These are phyloP conservation scores for Heliconius hewitsoni DNA, from an alignment of 1,140 invertebrate genomes.

Conservation along the genomic window DNA sequence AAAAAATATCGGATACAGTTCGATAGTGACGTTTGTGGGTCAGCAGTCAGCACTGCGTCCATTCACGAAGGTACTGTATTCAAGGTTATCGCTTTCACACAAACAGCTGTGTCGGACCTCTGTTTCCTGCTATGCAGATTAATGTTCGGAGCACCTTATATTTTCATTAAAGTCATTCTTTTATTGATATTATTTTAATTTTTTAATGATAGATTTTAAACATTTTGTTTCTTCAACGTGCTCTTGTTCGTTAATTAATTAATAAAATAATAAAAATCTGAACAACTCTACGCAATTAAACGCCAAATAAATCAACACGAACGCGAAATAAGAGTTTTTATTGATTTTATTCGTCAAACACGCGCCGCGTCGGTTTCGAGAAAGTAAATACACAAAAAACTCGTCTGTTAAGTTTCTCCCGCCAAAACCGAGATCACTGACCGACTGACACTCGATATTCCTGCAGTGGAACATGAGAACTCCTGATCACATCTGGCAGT, in stretches of 20 bases:
- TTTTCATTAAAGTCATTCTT: background rate
- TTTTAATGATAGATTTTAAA: background rate
- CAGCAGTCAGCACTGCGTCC: constrained; percentile 40
- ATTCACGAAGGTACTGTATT: constrained; percentile 52
- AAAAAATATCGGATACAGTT: constrained; percentile 60
- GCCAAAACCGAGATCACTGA: constrained; percentile 74
- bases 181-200: background rate
- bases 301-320: constrained; percentile 12
- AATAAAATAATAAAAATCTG: background rate
- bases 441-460: constrained; percentile 73
- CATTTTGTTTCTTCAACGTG: too few relatives aligned
- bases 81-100: constrained; percentile 70
- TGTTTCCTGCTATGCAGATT: background rate
- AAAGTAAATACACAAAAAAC: constrained; percentile 79
- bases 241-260: background rate
- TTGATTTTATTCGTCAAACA: constrained; percentile 40
- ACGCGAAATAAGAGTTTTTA: constrained; percentile 27
- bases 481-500: constrained; percentile 31
- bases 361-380: constrained; percentile 46
- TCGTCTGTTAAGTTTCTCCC: constrained; percentile 71
- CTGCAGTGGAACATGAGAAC: constrained; percentile 37
- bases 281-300: background rate
- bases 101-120: constrained; percentile 54
- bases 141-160: background rate
- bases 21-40: constrained; percentile 60